phyloP scores from a whole-genome alignment of 2,888 invertebrate species.

The Ectemnius lituratus region DNA sequence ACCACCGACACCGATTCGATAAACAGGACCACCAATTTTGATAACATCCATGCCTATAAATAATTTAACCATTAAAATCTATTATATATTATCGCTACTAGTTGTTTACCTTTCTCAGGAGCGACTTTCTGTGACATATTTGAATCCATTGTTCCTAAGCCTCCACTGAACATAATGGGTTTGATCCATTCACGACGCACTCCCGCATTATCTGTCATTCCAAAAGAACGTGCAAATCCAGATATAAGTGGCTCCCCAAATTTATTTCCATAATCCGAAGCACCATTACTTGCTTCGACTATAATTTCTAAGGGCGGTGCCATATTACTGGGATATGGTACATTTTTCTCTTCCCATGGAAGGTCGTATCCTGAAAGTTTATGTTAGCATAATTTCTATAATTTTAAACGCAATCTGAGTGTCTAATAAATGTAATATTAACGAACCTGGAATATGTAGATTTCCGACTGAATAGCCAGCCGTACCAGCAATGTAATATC shows the following conservation, averaged over 20 bases:
- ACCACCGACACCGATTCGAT: constrained; percentile 98
- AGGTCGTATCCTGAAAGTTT: constrained; percentile 85
- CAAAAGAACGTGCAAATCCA: constrained; percentile 96
- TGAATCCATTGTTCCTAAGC: constrained; percentile 94
- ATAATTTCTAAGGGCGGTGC: constrained; percentile 93
- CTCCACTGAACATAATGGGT: constrained; percentile 99
- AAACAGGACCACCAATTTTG: constrained; percentile 98
- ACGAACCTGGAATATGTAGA: constrained; percentile 89
- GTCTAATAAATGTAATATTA: constrained; percentile 10
- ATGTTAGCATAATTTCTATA: not conserved
- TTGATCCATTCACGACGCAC: constrained; percentile 95
- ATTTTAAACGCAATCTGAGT: not conserved
- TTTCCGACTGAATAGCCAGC: constrained; percentile 98
- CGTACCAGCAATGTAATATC: constrained; percentile 95
- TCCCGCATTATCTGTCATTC: constrained; percentile 83
- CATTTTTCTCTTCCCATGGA: constrained; percentile 89
- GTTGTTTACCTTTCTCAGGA: constrained; percentile 83
- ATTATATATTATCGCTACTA: not conserved
- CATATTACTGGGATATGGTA: constrained; percentile 91
- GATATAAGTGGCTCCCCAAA: constrained; percentile 97
- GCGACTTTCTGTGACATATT: constrained; percentile 87
- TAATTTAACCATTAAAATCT: not conserved
- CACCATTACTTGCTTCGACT: constrained; percentile 98
- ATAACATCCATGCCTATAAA: constrained; percentile 90
- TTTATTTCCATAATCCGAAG: constrained; percentile 99